Base-by-base conservation (phyloP, 2,888 invertebrate genomes). In the Liodrosophila aerea region DNA sequence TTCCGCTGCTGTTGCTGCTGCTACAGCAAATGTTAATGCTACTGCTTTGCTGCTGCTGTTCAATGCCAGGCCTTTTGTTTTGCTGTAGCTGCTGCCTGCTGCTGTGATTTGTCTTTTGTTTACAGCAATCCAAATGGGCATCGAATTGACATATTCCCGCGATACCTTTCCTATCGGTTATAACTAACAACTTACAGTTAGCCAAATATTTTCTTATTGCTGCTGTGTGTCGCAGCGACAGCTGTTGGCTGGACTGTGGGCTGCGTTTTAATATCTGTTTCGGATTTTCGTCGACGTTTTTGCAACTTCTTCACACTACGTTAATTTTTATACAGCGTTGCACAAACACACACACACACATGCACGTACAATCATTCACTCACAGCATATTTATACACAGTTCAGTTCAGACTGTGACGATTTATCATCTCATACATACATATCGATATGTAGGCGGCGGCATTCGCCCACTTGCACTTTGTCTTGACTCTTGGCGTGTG, bases 301-400 rank as follows among this genome's bases (percentile, higher is more conserved):
- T 72, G 75, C 72, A 67, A 72, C 61, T 64, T 58, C 58, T 76
- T 76, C 73, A 73, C 76, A 76, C 80, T 70, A 61, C 76, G 73
- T 70, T 78, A 76, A 76, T 76, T 76, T 78, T 66, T 52, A 78
- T 70, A 76, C 76, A 77, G 68, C 68, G 67, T 63, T 68, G 67
- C 59, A 64, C 64, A 39, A 40, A 41, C 51, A 29, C 34, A 16
- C 44, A 43, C 34, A 39, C 37, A 27, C 30, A 7, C 39, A 27
- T 34, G 33, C 29, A 29, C 27, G 7, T 18, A 31, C 31, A 16
- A 18, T 11, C 11, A 51, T 22, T 9, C 12, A 46, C 13, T 7
- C 34, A 31, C 11, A 15, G 34, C 11, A 41, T 12, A 12, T 37
- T 30, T 36, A 51, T 45, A 62, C 33, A 56, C 63, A 51, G 44